phyloP scores from a whole-genome alignment of 2,113 vertebrate species.

The Pholis gunnellus region DNA sequence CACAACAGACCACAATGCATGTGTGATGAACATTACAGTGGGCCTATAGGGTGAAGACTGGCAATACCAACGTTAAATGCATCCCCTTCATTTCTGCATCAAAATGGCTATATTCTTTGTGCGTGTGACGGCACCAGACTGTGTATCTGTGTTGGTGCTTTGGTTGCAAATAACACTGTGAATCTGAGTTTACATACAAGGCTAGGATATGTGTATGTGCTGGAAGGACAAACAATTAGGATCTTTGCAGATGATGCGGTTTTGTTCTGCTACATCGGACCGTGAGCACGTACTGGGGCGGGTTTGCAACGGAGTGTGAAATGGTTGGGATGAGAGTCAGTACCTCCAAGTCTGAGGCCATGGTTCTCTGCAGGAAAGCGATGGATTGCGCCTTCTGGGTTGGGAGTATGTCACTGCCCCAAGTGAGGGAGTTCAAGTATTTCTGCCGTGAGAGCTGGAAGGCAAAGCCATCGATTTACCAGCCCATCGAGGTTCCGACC shows the following conservation, averaged over 20 bases:
- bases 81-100: background rate
- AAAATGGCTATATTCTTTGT: background rate
- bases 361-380: background rate
- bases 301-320: background rate
- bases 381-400: background rate
- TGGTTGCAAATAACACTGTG: background rate
- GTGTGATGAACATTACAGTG: background rate
- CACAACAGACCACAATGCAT: background rate
- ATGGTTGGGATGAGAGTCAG: background rate
- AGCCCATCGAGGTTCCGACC: no score
- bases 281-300: background rate
- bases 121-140: background rate
- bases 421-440: background rate
- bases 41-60: background rate
- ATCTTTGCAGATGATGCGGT: background rate
- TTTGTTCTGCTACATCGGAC: background rate
- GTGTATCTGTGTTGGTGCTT: background rate
- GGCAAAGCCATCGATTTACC: no score
- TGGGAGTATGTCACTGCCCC: background rate
- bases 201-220: background rate
- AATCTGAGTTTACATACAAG: background rate
- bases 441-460: background rate
- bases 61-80: background rate
- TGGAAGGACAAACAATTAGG: background rate
- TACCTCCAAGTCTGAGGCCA: background rate